phyloP scores from a whole-genome alignment of 2,888 invertebrate genomes.

The Sphaerophoria rueppellii region DNA sequence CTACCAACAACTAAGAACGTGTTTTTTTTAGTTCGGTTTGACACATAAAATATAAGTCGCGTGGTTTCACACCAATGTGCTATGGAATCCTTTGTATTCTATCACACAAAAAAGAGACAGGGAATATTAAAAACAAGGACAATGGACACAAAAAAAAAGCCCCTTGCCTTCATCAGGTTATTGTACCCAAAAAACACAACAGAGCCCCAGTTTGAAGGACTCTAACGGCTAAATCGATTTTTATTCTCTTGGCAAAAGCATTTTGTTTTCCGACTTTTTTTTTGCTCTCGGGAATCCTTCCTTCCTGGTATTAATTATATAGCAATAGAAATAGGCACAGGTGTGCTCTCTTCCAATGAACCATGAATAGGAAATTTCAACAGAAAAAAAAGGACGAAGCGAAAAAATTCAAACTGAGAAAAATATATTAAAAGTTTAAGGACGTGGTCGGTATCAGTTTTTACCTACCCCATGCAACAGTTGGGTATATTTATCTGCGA shows the following conservation, averaged over 20 bases:
- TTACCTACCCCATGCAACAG: constrained; percentile 32
- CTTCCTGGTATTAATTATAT: constrained; percentile 58
- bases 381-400: constrained; percentile 11
- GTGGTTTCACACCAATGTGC: constrained; percentile 63
- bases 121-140: constrained; percentile 21
- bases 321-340: constrained; percentile 33
- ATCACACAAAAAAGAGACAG: not conserved
- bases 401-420: not conserved
- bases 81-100: constrained; percentile 57
- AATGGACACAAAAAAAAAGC: constrained; percentile 5
- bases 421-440: constrained; percentile 33
- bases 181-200: constrained; percentile 28
- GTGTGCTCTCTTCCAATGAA: constrained; percentile 51
- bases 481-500: constrained; percentile 21
- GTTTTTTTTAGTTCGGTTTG: no score
- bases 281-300: constrained; percentile 24
- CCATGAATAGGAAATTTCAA: constrained; percentile 50
- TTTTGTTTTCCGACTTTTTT: not conserved
- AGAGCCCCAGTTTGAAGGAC: not conserved
- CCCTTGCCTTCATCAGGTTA: constrained; percentile 39
- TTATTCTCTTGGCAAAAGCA: constrained; percentile 43
- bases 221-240: constrained; percentile 51
- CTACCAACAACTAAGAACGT: no score
- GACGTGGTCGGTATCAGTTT: constrained; percentile 29
- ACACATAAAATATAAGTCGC: no score